Evolutionary conservation across 2,113 vertebrate genomes (phyloP).

Genomic region (Hyla sarda): DNA sequence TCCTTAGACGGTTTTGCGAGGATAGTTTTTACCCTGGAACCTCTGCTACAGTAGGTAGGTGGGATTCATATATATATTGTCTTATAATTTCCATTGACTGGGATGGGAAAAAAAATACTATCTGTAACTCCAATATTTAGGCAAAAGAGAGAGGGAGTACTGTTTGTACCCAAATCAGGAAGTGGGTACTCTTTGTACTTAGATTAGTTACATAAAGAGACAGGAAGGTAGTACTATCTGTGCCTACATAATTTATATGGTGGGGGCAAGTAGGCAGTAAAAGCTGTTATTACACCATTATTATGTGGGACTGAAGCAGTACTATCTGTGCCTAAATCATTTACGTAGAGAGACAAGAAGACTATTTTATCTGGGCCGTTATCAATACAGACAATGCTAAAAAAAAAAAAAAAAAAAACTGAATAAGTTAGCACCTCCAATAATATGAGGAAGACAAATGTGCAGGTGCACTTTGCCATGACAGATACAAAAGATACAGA

Average conservation of each 20-base stretch:
- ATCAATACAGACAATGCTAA: too few relatives aligned
- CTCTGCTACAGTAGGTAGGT: constrained; percentile 90
- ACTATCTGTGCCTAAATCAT: neutral
- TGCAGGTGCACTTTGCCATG: too few relatives aligned
- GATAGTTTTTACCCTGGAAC: constrained; percentile 79
- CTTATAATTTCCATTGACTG: neutral
- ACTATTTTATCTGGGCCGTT: too few relatives aligned
- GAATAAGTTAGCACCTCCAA: too few relatives aligned
- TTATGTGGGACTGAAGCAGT: neutral
- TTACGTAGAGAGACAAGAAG: too few relatives aligned
- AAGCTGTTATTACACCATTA: neutral
- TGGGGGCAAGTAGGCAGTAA: neutral
- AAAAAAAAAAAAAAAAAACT: too few relatives aligned
- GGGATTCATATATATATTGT: neutral
- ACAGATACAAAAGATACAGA: too few relatives aligned
- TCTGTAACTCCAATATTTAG: neutral
- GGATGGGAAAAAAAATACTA: neutral
- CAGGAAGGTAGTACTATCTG: neutral
- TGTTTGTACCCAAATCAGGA: neutral
- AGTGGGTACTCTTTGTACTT: neutral
- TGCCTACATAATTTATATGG: neutral
- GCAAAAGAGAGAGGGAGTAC: neutral
- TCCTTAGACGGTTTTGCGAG: constrained; percentile 87
- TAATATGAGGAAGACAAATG: too few relatives aligned
- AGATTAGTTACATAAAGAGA: neutral